A percentile compares a stretch with the other conserved stretches of the same genome.
Evolutionary conservation across 30 jellyfish, hydroid and myxozoan genomes (phyloP).

Genomic region (Aurelia sp.): DNA sequence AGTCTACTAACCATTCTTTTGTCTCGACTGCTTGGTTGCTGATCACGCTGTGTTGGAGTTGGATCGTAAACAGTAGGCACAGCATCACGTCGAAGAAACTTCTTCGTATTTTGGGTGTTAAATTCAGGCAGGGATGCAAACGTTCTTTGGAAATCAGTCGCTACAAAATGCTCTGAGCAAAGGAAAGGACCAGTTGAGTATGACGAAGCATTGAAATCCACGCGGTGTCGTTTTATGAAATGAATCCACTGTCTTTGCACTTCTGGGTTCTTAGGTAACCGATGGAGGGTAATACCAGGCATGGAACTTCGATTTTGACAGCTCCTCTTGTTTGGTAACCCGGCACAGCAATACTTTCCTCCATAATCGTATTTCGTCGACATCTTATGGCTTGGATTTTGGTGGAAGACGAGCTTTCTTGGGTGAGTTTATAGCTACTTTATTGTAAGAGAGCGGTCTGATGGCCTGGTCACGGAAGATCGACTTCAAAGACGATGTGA

Average conservation of each 20-base stretch:
- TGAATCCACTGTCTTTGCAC: conserved; percentile 9
- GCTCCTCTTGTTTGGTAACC: conserved; percentile 8
- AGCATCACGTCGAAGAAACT: conserved; percentile 10
- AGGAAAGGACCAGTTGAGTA: conserved; percentile 4
- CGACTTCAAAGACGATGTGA: no score
- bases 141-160: conserved; percentile 15
- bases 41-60: neutral
- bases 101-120: conserved; percentile 2
- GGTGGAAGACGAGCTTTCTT: no score
- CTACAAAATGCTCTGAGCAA: conserved; percentile 31
- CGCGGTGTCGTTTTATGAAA: conserved; percentile 2
- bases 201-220: neutral
- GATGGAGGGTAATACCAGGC: conserved; percentile 9
- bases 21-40: conserved; percentile 4
- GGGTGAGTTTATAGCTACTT: no score
- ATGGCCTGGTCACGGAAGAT: no score
- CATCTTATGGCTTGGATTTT: neutral
- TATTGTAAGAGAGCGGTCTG: no score
- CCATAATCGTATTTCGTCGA: conserved; percentile 7
- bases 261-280: conserved; percentile 14
- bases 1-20: neutral
- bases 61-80: conserved; percentile 6
- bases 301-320: conserved; percentile 21
- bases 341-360: conserved; percentile 35
- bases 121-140: conserved; percentile 5